Conservation (phyloP, 2,888 invertebrate species). For the Antheraea assamensis region DNA sequence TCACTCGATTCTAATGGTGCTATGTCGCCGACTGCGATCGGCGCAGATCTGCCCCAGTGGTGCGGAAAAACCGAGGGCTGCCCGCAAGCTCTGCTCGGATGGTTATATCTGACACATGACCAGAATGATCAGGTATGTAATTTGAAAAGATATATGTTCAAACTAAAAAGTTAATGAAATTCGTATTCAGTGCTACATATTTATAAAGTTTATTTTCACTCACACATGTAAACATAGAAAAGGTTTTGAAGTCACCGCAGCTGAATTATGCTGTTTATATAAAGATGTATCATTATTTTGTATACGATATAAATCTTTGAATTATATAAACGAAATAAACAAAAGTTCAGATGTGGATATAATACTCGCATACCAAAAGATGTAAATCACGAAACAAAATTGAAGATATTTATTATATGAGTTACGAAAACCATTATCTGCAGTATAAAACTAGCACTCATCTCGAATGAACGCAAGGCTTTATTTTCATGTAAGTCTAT, state of each 20-base stretch:
- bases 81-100: constrained; percentile 69
- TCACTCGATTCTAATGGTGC: constrained; percentile 16
- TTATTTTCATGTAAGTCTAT: no score
- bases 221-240: background rate
- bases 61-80: constrained; percentile 68
- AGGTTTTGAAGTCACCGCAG: background rate
- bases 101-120: constrained; percentile 71
- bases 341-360: background rate
- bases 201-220: constrained; percentile 1
- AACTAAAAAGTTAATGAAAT: background rate
- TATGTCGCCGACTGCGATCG: constrained; percentile 75
- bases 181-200: background rate
- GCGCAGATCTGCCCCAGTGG: constrained; percentile 73
- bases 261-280: background rate
- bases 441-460: no score
- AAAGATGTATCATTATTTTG: background rate
- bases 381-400: background rate
- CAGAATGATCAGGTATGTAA: constrained; percentile 72
- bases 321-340: background rate
- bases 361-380: background rate
- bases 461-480: no score
- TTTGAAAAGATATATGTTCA: background rate
- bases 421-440: no score
- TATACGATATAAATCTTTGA: background rate
- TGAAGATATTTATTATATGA: background rate